Evolutionary conservation across 2,797 vertebrate species (phyloP), one percentile per base, ranked within the genome.

Genomic region (Anguilla anguilla): DNA sequence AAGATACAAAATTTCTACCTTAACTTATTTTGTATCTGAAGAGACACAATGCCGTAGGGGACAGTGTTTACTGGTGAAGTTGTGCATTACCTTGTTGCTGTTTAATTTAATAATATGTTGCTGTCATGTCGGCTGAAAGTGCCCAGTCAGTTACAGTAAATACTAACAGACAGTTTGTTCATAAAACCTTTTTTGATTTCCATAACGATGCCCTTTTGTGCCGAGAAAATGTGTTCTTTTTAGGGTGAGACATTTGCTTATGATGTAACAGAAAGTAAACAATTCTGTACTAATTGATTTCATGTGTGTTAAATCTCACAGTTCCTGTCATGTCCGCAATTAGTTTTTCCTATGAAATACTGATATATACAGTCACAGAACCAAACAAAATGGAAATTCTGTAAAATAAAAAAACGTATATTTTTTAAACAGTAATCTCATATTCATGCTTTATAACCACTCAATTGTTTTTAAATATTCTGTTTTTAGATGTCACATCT

Each of bases 141-240:
- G 77, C 77, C 43, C 72, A 39, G 72, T 11, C 72, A 77, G 35
- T 77, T 15, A 77, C 35, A 39, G 72, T 77, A 77, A 77, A 77
- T 43, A 43, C 39, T 13, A 77, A 19, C 17, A 43, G 72, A 77
- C 39, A 77, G 13, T 35, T 35, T 17, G 72, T 77, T 77, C 35
- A 77, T 77, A 39, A 39, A 77, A 3, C 31, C 10, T 39, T 77
- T 77, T 77, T 77, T 9, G 67, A 72, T 72, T 72, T 72, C n/a
- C 67, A 72, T 7, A 77, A 77, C 39, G 35, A 77, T 35, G 3
- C 35, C 28, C 31, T 28, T n/a, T 28, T 35, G 35, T 39, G 72
- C 13, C 31, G 39, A 43, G 72, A 77, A 77, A 39, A 77, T 31
- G 4, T 31, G 10, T 31, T 77, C 35, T 77, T 35, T 39, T 35